Conservation (phyloP, 2,113 vertebrate genomes). For the Pseudorectes ferrugineus region DNA sequence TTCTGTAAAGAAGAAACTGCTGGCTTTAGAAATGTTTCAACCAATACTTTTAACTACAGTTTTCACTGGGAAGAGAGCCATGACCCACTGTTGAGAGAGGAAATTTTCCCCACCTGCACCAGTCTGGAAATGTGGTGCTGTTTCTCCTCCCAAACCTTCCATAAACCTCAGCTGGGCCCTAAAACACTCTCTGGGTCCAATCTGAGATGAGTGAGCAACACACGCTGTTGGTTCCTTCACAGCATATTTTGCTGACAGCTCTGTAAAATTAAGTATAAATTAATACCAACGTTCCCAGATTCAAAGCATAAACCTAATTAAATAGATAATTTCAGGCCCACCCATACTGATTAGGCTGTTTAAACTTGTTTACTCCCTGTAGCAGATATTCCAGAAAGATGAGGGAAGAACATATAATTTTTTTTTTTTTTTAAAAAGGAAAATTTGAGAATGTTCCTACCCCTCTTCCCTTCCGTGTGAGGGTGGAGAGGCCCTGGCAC, state of each 20-base stretch:
- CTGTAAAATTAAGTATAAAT: neutral
- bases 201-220: neutral
- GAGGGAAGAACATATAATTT: neutral
- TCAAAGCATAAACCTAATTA: neutral
- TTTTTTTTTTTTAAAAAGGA: too few species aligned
- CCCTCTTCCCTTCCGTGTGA: neutral
- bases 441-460: neutral
- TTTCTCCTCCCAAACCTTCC: neutral
- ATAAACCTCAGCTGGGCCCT: neutral
- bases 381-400: neutral
- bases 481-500: neutral
- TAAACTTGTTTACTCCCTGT: neutral
- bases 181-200: neutral
- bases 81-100: neutral
- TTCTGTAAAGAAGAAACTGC: neutral
- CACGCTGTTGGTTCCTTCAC: neutral
- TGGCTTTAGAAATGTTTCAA: neutral
- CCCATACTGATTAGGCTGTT: neutral
- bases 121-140: neutral
- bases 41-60: neutral
- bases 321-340: neutral
- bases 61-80: neutral
- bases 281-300: neutral
- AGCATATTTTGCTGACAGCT: neutral
- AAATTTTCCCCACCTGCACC: neutral